Evolutionary conservation across 1,140 invertebrate genomes (phyloP).

Genomic region (Drosophila sucinea): DNA sequence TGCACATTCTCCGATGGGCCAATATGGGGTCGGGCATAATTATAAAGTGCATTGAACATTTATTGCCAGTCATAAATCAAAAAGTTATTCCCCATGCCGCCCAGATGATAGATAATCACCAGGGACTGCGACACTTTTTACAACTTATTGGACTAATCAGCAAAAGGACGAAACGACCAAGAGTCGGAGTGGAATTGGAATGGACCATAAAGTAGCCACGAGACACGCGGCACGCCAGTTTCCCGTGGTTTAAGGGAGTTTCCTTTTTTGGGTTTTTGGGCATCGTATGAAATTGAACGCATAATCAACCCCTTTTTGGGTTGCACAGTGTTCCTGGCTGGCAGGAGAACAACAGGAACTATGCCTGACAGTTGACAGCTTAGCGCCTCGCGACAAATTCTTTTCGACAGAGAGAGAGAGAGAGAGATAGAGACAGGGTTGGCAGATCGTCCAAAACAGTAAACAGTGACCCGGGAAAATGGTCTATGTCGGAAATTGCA

Average conservation of each 20-base stretch:
- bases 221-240: conserved; percentile 74
- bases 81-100: conserved; percentile 56
- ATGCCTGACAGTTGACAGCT: conserved; percentile 74
- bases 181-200: not conserved
- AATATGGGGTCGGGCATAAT: conserved; percentile 55
- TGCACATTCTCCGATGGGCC: conserved; percentile 32
- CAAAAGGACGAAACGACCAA: conserved; percentile 3
- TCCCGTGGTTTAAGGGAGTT: conserved; percentile 18
- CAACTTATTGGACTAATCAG: conserved; percentile 82
- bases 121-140: conserved; percentile 75
- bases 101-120: conserved; percentile 61
- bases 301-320: conserved; percentile 42
- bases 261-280: not conserved
- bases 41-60: conserved; percentile 79
- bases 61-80: conserved; percentile 81
- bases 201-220: conserved; percentile 46
- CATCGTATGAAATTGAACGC: conserved; percentile 32
- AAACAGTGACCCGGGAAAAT: not conserved
- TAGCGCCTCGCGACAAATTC: conserved; percentile 68
- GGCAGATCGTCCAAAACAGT: conserved; percentile 7
- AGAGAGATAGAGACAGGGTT: not conserved
- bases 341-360: conserved; percentile 23
- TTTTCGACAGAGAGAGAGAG: conserved; percentile 3
- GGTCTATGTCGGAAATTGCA: conserved; percentile 62
- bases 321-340: conserved; percentile 28